phyloP scores from a whole-genome alignment of 1,140 invertebrate genomes.

The Aricia agestis region DNA sequence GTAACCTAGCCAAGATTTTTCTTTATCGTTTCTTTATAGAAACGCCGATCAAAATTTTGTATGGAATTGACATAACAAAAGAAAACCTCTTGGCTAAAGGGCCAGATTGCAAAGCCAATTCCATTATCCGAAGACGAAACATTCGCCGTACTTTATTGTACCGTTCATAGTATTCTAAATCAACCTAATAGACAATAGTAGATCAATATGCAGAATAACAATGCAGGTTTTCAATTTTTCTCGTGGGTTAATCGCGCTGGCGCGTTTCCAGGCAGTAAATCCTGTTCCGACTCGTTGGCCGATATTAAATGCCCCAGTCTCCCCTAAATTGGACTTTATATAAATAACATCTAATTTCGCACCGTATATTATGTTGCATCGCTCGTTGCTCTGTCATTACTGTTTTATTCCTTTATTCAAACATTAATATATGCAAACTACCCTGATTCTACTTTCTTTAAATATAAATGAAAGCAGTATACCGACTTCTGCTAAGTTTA shows the following conservation, averaged over 20 bases:
- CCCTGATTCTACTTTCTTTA: no score
- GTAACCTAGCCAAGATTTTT: no score
- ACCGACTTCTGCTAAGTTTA: no score
- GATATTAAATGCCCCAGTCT: constrained; percentile 23
- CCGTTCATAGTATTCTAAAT: constrained; percentile 10
- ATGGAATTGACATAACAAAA: no score
- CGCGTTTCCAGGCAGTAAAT: constrained; percentile 27
- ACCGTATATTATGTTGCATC: neutral
- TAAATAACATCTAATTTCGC: constrained; percentile 8
- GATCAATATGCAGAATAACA: constrained; percentile 13
- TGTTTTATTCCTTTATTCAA: no score
- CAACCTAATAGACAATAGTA: constrained; percentile 10
- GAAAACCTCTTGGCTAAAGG: no score
- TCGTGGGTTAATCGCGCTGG: constrained; percentile 29
- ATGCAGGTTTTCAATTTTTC: constrained; percentile 27
- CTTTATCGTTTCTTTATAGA: no score
- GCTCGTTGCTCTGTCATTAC: constrained; percentile 7
- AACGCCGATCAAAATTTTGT: no score
- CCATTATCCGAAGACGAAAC: no score
- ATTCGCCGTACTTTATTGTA: neutral
- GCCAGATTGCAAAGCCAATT: no score
- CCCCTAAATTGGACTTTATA: constrained; percentile 9
- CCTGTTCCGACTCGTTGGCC: constrained; percentile 23
- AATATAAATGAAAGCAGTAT: no score
- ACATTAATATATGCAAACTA: constrained; percentile 17